Evolutionary conservation across 2,888 invertebrate genomes (phyloP), one percentile per base, ranked within the genome.

Genomic region (Tetragonula carbonaria): DNA sequence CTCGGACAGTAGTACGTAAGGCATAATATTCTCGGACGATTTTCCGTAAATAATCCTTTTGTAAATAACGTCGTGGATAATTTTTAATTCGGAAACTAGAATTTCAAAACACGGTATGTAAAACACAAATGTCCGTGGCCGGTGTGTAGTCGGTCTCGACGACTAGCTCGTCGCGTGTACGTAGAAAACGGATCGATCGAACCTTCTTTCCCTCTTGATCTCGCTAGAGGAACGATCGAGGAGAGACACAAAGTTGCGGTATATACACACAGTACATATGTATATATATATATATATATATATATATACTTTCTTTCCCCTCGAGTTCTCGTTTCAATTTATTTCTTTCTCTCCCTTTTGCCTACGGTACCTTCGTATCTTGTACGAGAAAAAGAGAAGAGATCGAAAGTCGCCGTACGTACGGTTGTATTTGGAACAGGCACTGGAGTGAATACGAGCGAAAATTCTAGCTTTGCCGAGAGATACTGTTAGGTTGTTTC

Each of bases 1-100:
- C 57, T 81, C 73, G 84, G 81, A 84, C 55, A 70, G 33, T 77
- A 80, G 83, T 74, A 77, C 63, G 79, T 79, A 84, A 84, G 81
- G 28, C 45, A 28, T 4, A 74, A 18, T n/a, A 33, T 55, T 71
- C 57, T 67, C 80, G 23, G 14, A 38, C 73, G 73, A 80, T 80
- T 70, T 77, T 63, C 77, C 18, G 57, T 18, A 57, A 71, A 78
- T 74, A 8, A 45, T 45, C 45, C 74, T 62, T 28, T 81, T 72
- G 81, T 71, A 74, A 74, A 78, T 74, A 80, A 28, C 45, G 45
- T n/a, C 51, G 78, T n/a, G 71, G 62, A 80, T 45, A 62, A 76
- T 63, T 74, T 78, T 71, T 72, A 74, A 62, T 78, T 78, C 70
- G 53, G 38, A 16, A 28, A 68, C 62, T 63, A 57, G 70, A 80